Base-by-base conservation (phyloP, 2,888 invertebrate species). In the Mesochorus sp. region DNA sequence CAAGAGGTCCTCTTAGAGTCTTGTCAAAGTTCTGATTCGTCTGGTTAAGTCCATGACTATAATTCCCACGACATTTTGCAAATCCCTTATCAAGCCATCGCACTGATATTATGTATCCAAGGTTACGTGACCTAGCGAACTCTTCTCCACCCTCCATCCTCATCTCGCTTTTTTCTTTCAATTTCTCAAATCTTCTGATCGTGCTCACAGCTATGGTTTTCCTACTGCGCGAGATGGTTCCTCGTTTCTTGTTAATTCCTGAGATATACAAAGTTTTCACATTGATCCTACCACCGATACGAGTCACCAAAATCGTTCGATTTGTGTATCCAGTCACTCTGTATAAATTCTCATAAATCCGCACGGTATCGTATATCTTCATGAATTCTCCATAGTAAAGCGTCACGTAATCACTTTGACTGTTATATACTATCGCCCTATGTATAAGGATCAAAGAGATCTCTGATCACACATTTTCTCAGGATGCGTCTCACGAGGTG, bases 231-330 rank as follows among this genome's bases (percentile, higher is more conserved):
- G 21, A n/a, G 12, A 37, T 10, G 34, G n/a, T 2, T 19, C 17
- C 10, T 1, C 47, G n/a, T 14, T 34, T 57, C 47, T 55, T 3
- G 55, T 19, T 47, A n/a, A 55, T 53, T 47, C n/a, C 47, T 55
- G 24, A 26, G 47, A 64, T 26, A 17, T n/a, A 39, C 19, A 14
- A 39, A 12, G n/a, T 44, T 17, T 3, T 24, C 62, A 21, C 37
- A 24, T 34, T 51, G 10, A 37, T 64, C 37, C 64, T 21, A 8
- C 8, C n/a, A n/a, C n/a, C 8, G 12, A 19, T 24, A n/a, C 10
- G 2, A 37, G 6, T 12, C 59, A 1, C 0, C 0, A 12, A 39
- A 17, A 62, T 53, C 53, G 28, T 28, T 42, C 21, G 12, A 8
- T 28, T 10, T 17, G 34, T 37, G 34, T 55, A 68, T 57, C 44